Percentiles rank a stretch among this genome's conserved stretches.
Evolutionary conservation across 2,113 vertebrate species (phyloP).

Genomic region (Herpailurus yagouaroundi): DNA sequence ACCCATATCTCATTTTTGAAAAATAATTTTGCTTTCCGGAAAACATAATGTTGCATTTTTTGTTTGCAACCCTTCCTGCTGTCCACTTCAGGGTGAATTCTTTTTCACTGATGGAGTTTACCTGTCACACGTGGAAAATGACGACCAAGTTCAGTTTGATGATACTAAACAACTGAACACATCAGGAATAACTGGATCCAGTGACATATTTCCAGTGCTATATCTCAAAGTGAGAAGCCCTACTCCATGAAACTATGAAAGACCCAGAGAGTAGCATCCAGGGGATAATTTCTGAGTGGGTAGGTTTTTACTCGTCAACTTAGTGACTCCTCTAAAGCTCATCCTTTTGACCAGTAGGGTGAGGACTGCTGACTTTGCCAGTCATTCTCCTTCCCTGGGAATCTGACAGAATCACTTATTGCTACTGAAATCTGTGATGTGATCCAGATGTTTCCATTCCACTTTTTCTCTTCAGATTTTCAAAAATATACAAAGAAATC

Average conservation of each 20-base stretch:
- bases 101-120: slow-evolving; percentile 49
- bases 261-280: slow-evolving; percentile 50
- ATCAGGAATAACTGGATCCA: slow-evolving; percentile 69
- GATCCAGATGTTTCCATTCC: slow-evolving; percentile 60
- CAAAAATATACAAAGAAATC: slow-evolving; percentile 47
- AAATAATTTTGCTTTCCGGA: slow-evolving; percentile 66
- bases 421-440: slow-evolving; percentile 17
- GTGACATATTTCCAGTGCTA: slow-evolving; percentile 26
- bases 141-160: slow-evolving; percentile 76
- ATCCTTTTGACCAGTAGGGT: neutral
- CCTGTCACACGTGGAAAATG: slow-evolving; percentile 78
- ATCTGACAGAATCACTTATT: neutral
- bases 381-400: neutral
- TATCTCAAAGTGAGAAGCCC: slow-evolving; percentile 68
- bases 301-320: slow-evolving; percentile 1
- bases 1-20: slow-evolving; percentile 57
- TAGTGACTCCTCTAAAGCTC: neutral
- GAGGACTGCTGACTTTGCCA: slow-evolving; percentile 1
- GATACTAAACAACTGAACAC: slow-evolving; percentile 62
- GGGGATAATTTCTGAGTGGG: slow-evolving; percentile 47
- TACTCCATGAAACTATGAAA: slow-evolving; percentile 62
- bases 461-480: slow-evolving; percentile 39
- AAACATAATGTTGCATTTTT: slow-evolving; percentile 26
- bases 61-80: slow-evolving; percentile 61
- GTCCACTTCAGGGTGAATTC: slow-evolving; percentile 72